phyloP scores from a whole-genome alignment of 2,888 invertebrate species.

The Eudasyphora cyanicolor region DNA sequence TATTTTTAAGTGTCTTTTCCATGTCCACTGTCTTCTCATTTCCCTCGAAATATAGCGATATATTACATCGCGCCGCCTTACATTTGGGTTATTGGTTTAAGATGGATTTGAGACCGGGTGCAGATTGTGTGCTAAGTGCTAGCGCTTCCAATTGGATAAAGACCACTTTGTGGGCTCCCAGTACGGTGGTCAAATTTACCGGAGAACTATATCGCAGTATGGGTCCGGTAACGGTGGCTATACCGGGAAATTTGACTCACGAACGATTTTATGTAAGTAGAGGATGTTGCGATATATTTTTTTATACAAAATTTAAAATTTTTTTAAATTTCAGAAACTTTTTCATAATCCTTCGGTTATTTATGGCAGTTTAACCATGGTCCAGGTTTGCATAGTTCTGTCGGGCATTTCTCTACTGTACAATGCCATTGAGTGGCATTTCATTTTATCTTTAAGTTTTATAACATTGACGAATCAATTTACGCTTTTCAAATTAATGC shows the following conservation, averaged over 20 bases:
- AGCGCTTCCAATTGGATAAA: slow-evolving; percentile 81
- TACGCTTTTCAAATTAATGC: slow-evolving; percentile 92
- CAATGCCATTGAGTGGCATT: slow-evolving; percentile 94
- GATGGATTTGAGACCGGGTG: slow-evolving; percentile 72
- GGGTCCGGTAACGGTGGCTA: slow-evolving; percentile 91
- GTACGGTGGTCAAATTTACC: slow-evolving; percentile 87
- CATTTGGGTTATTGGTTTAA: slow-evolving; percentile 87
- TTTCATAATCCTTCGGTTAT: slow-evolving; percentile 92
- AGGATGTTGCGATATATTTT: neutral
- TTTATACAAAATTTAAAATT: neutral
- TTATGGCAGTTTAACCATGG: slow-evolving; percentile 86
- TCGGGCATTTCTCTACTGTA: slow-evolving; percentile 90
- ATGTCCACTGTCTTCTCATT: slow-evolving; percentile 87
- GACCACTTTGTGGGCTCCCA: slow-evolving; percentile 86
- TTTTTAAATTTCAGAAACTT: slow-evolving; percentile 85
- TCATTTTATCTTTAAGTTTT: slow-evolving; percentile 91
- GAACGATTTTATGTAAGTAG: slow-evolving; percentile 91
- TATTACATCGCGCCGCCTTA: slow-evolving; percentile 92
- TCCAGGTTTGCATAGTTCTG: slow-evolving; percentile 86
- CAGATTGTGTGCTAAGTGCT: slow-evolving; percentile 70
- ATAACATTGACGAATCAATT: slow-evolving; percentile 95
- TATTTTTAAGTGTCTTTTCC: slow-evolving; percentile 91
- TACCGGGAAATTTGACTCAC: slow-evolving; percentile 91
- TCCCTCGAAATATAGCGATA: slow-evolving; percentile 89
- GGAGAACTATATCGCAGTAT: slow-evolving; percentile 88